These are phyloP conservation scores for Fregetta grallaria DNA, from an alignment of 2,113 vertebrate species.

Conservation along the genomic window DNA sequence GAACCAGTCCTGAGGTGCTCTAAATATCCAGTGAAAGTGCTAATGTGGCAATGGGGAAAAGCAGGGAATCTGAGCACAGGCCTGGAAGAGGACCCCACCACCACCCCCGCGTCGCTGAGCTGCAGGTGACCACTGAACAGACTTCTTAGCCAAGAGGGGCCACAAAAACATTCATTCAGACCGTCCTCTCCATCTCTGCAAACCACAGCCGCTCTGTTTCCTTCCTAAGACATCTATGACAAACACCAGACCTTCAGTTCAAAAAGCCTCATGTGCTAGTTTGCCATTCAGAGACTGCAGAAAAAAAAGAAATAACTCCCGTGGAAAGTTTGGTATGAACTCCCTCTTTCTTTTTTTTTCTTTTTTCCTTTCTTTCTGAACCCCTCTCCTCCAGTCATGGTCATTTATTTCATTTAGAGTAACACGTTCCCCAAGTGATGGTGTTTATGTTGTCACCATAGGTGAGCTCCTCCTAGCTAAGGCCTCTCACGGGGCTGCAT, in stretches of 20 bases:
- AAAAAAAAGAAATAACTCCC: background rate
- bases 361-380: background rate
- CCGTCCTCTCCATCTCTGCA: background rate
- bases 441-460: background rate
- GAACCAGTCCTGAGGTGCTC: slow-evolving; percentile 69
- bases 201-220: background rate
- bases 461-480: background rate
- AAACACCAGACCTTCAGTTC: background rate
- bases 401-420: background rate
- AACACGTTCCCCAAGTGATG: background rate
- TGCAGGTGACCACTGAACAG: background rate
- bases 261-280: background rate
- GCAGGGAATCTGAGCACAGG: slow-evolving; percentile 53
- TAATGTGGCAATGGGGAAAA: slow-evolving; percentile 62
- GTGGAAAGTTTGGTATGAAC: background rate
- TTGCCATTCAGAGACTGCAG: background rate
- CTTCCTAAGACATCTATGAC: background rate
- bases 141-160: slow-evolving; percentile 18
- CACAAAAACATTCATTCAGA: background rate
- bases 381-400: background rate
- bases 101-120: background rate
- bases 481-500: background rate
- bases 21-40: slow-evolving; percentile 66
- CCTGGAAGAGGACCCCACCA: slow-evolving; percentile 33
- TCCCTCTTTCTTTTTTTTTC: background rate